Percentiles rank a stretch among this genome's conserved stretches.
phyloP scores from a whole-genome alignment of 2,113 vertebrate genomes.

The Andinoacara biseriatus region DNA sequence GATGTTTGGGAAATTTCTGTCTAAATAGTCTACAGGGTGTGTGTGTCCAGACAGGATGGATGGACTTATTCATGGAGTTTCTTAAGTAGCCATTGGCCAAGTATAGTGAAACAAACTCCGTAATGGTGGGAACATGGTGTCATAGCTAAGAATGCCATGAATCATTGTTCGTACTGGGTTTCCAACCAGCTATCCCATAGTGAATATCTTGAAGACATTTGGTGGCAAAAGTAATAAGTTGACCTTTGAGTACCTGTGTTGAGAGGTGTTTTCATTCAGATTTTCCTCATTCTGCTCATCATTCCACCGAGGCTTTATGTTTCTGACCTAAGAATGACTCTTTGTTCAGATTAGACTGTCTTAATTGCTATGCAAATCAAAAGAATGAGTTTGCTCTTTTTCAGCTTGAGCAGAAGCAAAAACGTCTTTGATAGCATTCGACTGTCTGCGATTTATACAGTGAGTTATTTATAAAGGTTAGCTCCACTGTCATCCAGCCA shows the following conservation, averaged over 20 bases:
- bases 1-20: slow-evolving; percentile 4
- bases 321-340: slow-evolving; percentile 32
- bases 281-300: slow-evolving; percentile 18
- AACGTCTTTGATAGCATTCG: background rate
- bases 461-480: background rate
- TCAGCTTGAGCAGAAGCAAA: background rate
- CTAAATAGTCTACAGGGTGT: slow-evolving; percentile 26
- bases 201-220: slow-evolving; percentile 12
- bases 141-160: slow-evolving; percentile 18
- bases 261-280: slow-evolving; percentile 43
- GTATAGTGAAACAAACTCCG: background rate
- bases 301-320: background rate
- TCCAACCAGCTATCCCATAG: background rate
- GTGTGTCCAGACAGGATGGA: slow-evolving; percentile 29
- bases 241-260: slow-evolving; percentile 26
- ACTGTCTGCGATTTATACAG: background rate
- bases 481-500: background rate
- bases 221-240: slow-evolving; percentile 20
- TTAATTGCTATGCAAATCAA: slow-evolving; percentile 35
- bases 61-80: slow-evolving; percentile 15
- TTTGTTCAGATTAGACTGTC: slow-evolving; percentile 25
- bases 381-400: slow-evolving; percentile 14
- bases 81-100: slow-evolving; percentile 6
- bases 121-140: slow-evolving; percentile 27
- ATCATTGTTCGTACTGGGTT: slow-evolving; percentile 5